Percentiles rank a stretch among this genome's conserved stretches.
These are phyloP conservation scores for Neocrepidodera transversa DNA, from an alignment of 2,888 invertebrate genomes.

Conservation along the genomic window DNA sequence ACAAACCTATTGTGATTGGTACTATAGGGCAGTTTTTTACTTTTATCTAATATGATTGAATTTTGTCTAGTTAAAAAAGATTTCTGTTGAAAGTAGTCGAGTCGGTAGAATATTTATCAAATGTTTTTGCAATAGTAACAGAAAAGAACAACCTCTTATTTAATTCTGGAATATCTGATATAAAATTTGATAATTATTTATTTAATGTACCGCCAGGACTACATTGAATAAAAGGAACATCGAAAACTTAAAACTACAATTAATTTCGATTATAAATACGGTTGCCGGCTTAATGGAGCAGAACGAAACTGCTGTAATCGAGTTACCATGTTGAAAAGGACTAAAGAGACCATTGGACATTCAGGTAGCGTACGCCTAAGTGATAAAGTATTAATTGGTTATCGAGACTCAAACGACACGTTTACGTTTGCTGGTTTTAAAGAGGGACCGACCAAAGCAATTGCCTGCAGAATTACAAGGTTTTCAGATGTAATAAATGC, in stretches of 20 bases:
- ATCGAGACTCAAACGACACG: conserved; percentile 25
- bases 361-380: conserved; percentile 36
- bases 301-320: conserved; percentile 31
- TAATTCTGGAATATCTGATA: too few species aligned
- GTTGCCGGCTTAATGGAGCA: conserved; percentile 29
- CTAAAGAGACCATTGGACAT: conserved; percentile 33
- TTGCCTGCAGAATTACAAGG: background rate
- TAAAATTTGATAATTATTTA: too few species aligned
- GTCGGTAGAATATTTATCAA: background rate
- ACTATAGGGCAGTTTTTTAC: too few species aligned
- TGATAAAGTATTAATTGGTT: conserved; percentile 40
- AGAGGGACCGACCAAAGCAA: background rate
- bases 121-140: too few species aligned
- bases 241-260: conserved; percentile 25
- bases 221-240: background rate
- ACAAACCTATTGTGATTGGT: too few species aligned
- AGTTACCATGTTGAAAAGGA: conserved; percentile 31
- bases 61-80: too few species aligned
- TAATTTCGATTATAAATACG: conserved; percentile 29
- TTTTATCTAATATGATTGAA: too few species aligned
- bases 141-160: background rate
- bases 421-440: conserved; percentile 9
- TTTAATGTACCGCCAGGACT: background rate
- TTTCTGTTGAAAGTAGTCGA: background rate
- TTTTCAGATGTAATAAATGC: background rate